phyloP scores from a whole-genome alignment of 2,888 invertebrate genomes.

The Penaeus monodon region DNA sequence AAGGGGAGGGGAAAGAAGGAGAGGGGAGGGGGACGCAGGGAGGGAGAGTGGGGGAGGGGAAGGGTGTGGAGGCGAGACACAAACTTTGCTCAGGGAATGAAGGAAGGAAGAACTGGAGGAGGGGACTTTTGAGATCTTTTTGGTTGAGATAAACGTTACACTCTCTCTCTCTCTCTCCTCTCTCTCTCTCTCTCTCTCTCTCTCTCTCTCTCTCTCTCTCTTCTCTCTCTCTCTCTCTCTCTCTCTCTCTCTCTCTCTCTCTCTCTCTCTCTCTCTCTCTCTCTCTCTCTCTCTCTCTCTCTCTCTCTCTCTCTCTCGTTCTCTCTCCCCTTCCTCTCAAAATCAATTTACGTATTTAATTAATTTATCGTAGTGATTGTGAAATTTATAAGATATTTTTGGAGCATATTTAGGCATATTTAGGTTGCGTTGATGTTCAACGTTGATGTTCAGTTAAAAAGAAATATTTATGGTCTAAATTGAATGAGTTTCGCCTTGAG shows the following conservation, averaged over 20 bases:
- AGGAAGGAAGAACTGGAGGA: no score
- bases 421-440: no score
- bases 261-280: not conserved
- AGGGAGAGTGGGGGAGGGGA: no score
- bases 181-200: no score
- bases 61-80: no score
- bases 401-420: no score
- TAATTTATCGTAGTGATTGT: not conserved
- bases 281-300: constrained; percentile 7
- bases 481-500: no score
- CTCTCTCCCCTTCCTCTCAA: not conserved
- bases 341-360: not conserved
- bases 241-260: constrained; percentile 17
- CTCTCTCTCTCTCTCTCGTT: not conserved
- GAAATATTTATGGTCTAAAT: no score
- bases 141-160: not conserved
- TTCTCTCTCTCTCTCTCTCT: not conserved
- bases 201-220: not conserved
- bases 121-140: not conserved
- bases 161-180: no score
- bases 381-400: not conserved
- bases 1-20: not conserved
- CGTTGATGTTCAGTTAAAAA: no score
- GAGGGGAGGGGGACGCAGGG: not conserved
- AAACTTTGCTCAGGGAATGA: no score